Conservation (phyloP, 2,888 invertebrate genomes). For the Bugula neritina region DNA sequence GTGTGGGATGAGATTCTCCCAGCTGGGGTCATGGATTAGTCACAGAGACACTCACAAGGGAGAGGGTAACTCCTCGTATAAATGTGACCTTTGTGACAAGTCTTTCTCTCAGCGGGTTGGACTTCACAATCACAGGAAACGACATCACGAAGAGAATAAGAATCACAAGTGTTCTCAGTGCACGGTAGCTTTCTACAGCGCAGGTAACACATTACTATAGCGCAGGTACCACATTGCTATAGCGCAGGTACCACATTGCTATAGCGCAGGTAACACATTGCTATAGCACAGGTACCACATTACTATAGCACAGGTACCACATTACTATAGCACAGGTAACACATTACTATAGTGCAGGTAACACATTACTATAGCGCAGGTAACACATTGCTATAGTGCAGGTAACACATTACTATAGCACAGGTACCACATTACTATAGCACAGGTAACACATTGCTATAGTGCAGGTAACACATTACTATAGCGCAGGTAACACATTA, state of each 20-base stretch:
- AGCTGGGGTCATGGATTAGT: constrained; percentile 15
- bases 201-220: not conserved
- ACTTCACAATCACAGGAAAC: constrained; percentile 11
- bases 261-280: not conserved
- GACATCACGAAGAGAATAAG: not conserved
- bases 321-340: not conserved
- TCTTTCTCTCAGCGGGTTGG: constrained; percentile 6
- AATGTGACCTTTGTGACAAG: not conserved
- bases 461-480: not conserved
- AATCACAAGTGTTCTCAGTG: constrained; percentile 5
- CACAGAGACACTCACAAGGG: constrained; percentile 20
- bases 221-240: not conserved
- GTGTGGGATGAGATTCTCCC: constrained; percentile 21
- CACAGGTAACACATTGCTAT: not conserved
- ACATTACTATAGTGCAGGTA: not conserved
- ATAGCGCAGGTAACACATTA: not conserved
- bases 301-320: not conserved
- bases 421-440: not conserved
- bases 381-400: not conserved
- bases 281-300: not conserved
- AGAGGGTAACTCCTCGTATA: not conserved
- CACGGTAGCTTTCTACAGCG: not conserved
- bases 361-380: not conserved
- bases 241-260: not conserved
- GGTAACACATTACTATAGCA: not conserved